A percentile compares a stretch with the other conserved stretches of the same genome.
Evolutionary conservation across 37 sponge, comb jelly and placozoan genomes (phyloP).

Genomic region (Chondrosia reniformis): DNA sequence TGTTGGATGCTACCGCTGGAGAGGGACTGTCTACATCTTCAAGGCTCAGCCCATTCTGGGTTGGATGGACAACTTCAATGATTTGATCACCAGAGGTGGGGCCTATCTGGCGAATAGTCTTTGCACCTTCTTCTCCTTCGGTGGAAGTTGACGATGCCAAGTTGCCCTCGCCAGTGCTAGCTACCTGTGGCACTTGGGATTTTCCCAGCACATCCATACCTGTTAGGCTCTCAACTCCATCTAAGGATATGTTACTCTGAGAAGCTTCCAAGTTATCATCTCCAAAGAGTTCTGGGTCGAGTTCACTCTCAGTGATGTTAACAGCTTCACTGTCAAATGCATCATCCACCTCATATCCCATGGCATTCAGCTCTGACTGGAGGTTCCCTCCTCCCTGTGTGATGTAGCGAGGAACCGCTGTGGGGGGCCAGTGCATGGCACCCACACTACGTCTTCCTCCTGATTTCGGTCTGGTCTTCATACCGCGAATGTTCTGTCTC

Average conservation of each 20-base stretch:
- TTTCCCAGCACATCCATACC: too few species aligned
- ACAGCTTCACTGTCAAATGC: conserved; percentile 25
- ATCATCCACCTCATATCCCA: conserved; percentile 14
- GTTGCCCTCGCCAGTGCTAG: neutral
- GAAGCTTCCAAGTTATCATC: neutral
- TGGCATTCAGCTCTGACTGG: conserved; percentile 15
- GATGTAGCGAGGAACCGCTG: conserved; percentile 2
- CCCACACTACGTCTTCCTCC: conserved; percentile 10
- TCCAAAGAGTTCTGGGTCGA: neutral
- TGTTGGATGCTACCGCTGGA: too few species aligned
- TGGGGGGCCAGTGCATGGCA: neutral
- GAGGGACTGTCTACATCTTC: too few species aligned
- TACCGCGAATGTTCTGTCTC: neutral
- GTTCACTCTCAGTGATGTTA: conserved; percentile 20
- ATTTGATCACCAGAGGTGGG: neutral
- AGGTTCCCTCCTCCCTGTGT: conserved; percentile 1
- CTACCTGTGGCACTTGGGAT: too few species aligned
- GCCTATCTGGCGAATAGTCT: neutral
- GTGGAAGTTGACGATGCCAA: neutral
- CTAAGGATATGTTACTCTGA: conserved; percentile 9
- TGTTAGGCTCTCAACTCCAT: neutral
- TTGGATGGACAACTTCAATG: conserved; percentile 1
- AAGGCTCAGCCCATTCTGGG: too few species aligned
- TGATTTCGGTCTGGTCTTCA: neutral
- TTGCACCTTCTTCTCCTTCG: neutral